phyloP scores from a whole-genome alignment of 2,797 vertebrate species.

The Dermochelys coriacea region DNA sequence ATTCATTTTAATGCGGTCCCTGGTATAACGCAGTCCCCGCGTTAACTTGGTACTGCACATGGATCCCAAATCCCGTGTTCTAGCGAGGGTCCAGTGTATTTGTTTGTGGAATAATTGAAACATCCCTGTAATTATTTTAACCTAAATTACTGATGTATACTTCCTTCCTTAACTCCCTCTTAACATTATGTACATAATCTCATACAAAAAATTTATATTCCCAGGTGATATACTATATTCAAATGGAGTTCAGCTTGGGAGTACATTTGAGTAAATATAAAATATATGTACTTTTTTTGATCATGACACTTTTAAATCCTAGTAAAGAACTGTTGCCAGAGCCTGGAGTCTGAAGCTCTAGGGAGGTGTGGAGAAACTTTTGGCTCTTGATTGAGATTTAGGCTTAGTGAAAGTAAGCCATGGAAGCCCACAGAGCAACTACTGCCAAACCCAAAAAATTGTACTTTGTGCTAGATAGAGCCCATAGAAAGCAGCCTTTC shows the following conservation, averaged over 20 bases:
- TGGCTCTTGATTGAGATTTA: slow-evolving; percentile 67
- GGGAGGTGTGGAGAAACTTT: slow-evolving; percentile 64
- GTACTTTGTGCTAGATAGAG: slow-evolving; percentile 30
- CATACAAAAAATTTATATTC: neutral
- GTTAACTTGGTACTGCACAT: too few species aligned
- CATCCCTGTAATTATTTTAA: neutral
- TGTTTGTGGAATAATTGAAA: neutral
- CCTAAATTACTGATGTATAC: neutral
- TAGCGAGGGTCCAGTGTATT: too few species aligned
- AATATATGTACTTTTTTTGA: slow-evolving; percentile 24
- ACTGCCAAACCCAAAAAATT: slow-evolving; percentile 65
- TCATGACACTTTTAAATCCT: slow-evolving; percentile 45
- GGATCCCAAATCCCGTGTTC: too few species aligned
- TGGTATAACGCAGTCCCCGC: too few species aligned
- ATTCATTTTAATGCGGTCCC: too few species aligned
- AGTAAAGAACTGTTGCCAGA: slow-evolving; percentile 60
- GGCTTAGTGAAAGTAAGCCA: slow-evolving; percentile 64
- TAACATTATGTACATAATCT: neutral
- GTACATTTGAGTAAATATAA: slow-evolving; percentile 39
- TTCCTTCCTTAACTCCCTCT: neutral
- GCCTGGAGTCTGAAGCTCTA: slow-evolving; percentile 50
- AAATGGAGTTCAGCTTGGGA: slow-evolving; percentile 47
- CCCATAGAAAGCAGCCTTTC: slow-evolving; percentile 50
- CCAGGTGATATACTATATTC: neutral
- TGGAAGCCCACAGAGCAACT: slow-evolving; percentile 54